A percentile compares a stretch with the other conserved stretches of the same genome.
These are phyloP conservation scores for Kryptolebias marmoratus DNA, from an alignment of 2,113 vertebrate species.

Conservation along the genomic window DNA sequence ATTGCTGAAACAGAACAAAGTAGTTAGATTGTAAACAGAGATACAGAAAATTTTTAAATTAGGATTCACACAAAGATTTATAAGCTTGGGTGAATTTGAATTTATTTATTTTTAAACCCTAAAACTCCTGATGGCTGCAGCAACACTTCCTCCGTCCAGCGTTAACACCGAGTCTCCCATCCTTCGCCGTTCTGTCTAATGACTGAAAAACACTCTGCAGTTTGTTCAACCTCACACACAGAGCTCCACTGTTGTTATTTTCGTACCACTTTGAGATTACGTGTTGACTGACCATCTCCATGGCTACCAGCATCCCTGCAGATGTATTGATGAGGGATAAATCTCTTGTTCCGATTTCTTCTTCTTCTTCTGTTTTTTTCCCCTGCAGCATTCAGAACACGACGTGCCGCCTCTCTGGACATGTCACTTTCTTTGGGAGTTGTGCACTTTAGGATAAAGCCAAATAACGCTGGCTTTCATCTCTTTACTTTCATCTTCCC, in stretches of 20 bases:
- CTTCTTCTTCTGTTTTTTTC: neutral
- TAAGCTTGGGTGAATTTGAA: conserved; percentile 1
- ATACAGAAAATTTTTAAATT: no score
- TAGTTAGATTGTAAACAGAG: no score
- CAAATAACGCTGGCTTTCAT: conserved; percentile 52
- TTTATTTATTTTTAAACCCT: conserved; percentile 34
- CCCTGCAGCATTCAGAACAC: neutral
- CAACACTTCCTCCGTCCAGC: conserved; percentile 8
- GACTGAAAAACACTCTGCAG: neutral
- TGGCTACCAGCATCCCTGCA: conserved; percentile 60
- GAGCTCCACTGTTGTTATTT: conserved; percentile 41
- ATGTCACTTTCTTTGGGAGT: neutral
- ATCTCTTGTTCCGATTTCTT: conserved; percentile 1
- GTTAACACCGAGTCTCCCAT: conserved; percentile 29
- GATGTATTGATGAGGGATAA: conserved; percentile 38
- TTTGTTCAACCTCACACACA: conserved; percentile 2
- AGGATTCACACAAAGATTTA: neutral
- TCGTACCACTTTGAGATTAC: conserved; percentile 51
- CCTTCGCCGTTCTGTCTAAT: conserved; percentile 36
- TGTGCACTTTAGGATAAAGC: conserved; percentile 1
- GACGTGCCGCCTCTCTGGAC: neutral
- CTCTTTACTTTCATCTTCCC: conserved; percentile 49
- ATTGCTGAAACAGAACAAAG: no score
- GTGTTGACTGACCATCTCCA: conserved; percentile 59
- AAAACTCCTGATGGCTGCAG: conserved; percentile 31